Evolutionary conservation across 2,797 vertebrate species (phyloP).

Genomic region (Gambusia yucatana): DNA sequence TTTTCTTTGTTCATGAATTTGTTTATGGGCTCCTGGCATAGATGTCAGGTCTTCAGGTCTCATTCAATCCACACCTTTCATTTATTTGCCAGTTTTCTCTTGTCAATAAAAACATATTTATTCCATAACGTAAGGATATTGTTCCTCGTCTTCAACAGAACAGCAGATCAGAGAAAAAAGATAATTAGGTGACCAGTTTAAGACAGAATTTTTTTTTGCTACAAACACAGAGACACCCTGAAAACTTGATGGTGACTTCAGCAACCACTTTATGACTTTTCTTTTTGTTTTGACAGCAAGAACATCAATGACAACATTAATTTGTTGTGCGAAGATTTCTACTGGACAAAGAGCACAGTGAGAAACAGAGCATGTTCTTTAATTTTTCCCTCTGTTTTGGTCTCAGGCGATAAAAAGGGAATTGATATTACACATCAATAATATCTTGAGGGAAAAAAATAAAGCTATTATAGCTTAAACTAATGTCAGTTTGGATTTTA

Average conservation of each 20-base stretch:
- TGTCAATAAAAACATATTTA: slow-evolving; percentile 6
- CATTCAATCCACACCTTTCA: neutral
- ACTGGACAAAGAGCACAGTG: neutral
- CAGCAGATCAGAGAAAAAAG: slow-evolving; percentile 4
- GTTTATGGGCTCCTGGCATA: neutral
- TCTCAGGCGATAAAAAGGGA: slow-evolving; percentile 36
- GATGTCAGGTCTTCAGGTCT: too few relatives aligned
- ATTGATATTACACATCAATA: neutral
- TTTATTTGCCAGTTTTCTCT: neutral
- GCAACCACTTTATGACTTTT: slow-evolving; percentile 20
- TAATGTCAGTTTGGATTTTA: slow-evolving; percentile 7
- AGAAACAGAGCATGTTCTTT: slow-evolving; percentile 10
- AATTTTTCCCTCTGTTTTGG: slow-evolving; percentile 31
- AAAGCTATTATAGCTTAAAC: slow-evolving; percentile 5
- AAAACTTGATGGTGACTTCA: slow-evolving; percentile 31
- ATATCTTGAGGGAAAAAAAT: neutral
- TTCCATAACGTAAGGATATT: neutral
- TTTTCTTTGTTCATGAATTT: neutral
- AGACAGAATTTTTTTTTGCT: slow-evolving; percentile 41
- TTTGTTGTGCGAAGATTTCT: slow-evolving; percentile 1
- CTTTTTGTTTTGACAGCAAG: slow-evolving; percentile 17
- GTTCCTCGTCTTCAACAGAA: neutral
- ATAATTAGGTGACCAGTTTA: slow-evolving; percentile 42
- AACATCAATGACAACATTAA: slow-evolving; percentile 15
- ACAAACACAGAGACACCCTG: slow-evolving; percentile 23